phyloP scores from a whole-genome alignment of 2,888 invertebrate species.

The Stomorhina lunata region DNA sequence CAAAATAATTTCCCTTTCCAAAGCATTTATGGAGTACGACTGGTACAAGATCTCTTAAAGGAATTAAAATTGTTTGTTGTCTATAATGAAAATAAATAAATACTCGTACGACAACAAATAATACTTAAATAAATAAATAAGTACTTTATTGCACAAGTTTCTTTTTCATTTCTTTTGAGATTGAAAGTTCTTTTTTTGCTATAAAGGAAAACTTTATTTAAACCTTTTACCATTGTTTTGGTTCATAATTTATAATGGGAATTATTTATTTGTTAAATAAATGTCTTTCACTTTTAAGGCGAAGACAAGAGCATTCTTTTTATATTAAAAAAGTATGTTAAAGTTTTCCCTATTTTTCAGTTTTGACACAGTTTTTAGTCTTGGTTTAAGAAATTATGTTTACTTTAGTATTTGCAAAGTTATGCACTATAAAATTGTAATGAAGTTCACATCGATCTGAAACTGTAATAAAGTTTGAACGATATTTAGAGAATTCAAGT shows the following conservation, averaged over 20 bases:
- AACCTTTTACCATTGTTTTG: slow-evolving; percentile 40
- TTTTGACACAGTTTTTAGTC: slow-evolving; percentile 9
- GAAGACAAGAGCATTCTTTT: slow-evolving; percentile 3
- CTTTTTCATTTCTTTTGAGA: slow-evolving; percentile 30
- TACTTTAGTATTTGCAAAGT: no score
- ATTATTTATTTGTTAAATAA: slow-evolving; percentile 15
- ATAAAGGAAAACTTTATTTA: neutral
- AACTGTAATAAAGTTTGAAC: no score
- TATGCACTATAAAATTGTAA: no score
- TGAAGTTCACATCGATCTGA: no score
- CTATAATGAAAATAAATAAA: slow-evolving; percentile 35
- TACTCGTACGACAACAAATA: slow-evolving; percentile 2
- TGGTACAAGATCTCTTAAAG: no score
- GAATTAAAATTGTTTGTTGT: slow-evolving; percentile 16
- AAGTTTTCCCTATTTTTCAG: neutral
- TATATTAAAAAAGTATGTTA: neutral
- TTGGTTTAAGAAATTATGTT: neutral
- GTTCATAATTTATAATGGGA: slow-evolving; percentile 49
- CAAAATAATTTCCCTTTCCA: slow-evolving; percentile 45
- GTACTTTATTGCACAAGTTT: slow-evolving; percentile 1
- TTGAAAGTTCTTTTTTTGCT: slow-evolving; percentile 52
- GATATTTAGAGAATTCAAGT: no score
- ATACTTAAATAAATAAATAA: no score
- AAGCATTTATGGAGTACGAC: slow-evolving; percentile 18
- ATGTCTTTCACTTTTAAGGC: slow-evolving; percentile 52